Evolutionary conservation across 2,797 vertebrate species (phyloP), one percentile per base, ranked within the genome.

Genomic region (Calcarius lapponicus): DNA sequence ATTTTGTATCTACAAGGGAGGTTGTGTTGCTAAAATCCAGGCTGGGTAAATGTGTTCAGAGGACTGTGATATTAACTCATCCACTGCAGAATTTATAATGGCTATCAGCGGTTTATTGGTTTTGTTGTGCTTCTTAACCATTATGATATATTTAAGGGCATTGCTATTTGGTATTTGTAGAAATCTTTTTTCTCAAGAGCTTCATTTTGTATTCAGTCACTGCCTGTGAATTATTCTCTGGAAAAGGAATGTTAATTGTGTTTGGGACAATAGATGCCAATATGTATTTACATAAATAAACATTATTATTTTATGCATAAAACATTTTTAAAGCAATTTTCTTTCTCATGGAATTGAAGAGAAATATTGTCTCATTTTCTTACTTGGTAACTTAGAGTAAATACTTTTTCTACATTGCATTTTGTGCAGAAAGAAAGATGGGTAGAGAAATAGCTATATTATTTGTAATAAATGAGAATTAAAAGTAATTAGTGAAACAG

Each of bases 401-500:
- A 54, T 45, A 9, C 28, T 54, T 86, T 71, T 85, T 85, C 56
- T 50, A 8, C 21, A 5, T 13, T 42, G 34, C 7, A 53, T 32
- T 85, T 93, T 21, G 5, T 54, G 38, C 2, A 2, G 48, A 78
- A 92, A 74, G 58, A 43, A 86, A 74, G 34, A 43, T 29, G 45
- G n/a, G 48, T 26, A 85, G 47, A 79, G 45, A 76, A 84, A 57
- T 7, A 90, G 60, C 32, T 5, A 3, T 25, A 19, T 50, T 79
- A 29, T 57, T 90, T 72, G 36, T 72, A 80, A 79, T 47, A 82
- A 89, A 82, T 65, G 64, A 85, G 64, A 95, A 90, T 90, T 65
- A 73, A 65, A 95, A 82, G 34, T 86, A 93, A 93, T 96, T 91
- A 92, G 81, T 45, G 34, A 70, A 88, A 79, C 78, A 56, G 45